Evolutionary conservation across 2,113 vertebrate species (phyloP).

Genomic region (Syngnathoides biaculeatus): DNA sequence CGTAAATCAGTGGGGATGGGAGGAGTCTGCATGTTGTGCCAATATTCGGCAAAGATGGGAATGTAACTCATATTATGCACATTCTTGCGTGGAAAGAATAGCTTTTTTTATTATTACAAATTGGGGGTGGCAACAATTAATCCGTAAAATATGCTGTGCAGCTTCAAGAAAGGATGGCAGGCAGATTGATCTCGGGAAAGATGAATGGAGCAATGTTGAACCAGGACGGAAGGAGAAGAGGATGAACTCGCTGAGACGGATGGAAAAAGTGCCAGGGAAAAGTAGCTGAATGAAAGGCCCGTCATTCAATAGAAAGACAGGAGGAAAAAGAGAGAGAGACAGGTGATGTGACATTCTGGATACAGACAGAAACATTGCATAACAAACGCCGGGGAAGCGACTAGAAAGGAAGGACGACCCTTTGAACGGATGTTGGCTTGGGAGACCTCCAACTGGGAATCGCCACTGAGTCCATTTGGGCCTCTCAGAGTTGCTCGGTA

Average conservation of each 20-base stretch:
- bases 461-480: slow-evolving; percentile 61
- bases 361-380: neutral
- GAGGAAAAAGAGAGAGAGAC: neutral
- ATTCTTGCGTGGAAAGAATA: neutral
- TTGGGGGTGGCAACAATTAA: neutral
- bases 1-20: neutral
- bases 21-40: neutral
- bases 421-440: slow-evolving; percentile 7
- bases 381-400: neutral
- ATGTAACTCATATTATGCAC: neutral
- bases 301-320: slow-evolving; percentile 5
- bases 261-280: neutral
- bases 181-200: slow-evolving; percentile 6
- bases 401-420: slow-evolving; percentile 2
- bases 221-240: slow-evolving; percentile 10
- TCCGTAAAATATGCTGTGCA: slow-evolving; percentile 5
- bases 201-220: slow-evolving; percentile 14
- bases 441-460: slow-evolving; percentile 18
- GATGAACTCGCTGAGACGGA: slow-evolving; percentile 1
- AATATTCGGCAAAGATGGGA: neutral
- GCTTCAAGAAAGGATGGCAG: neutral
- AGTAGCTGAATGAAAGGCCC: neutral
- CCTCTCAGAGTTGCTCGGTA: slow-evolving; percentile 64
- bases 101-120: neutral
- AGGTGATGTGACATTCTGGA: neutral